phyloP scores from a whole-genome alignment of 2,113 vertebrate species.

The Xiphophorus maculatus region DNA sequence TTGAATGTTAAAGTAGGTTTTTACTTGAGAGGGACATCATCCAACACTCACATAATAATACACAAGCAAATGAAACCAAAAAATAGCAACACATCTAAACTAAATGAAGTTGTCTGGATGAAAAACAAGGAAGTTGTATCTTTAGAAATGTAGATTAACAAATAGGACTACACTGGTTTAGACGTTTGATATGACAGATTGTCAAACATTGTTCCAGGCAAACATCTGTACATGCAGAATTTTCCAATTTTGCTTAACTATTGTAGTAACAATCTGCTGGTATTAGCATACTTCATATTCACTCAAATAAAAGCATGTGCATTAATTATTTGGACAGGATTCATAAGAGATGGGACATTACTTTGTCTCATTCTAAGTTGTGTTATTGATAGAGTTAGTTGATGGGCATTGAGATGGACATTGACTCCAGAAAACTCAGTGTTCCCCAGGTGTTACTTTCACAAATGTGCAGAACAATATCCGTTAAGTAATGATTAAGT shows the following conservation, averaged over 20 bases:
- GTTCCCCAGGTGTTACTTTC: slow-evolving; percentile 85
- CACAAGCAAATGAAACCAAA: slow-evolving; percentile 46
- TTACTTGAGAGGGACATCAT: slow-evolving; percentile 51
- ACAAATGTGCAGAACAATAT: slow-evolving; percentile 79
- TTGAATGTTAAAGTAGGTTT: slow-evolving; percentile 67
- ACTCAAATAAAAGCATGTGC: not conserved
- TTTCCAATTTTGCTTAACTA: not conserved
- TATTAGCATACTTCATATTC: not conserved
- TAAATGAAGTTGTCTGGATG: not conserved
- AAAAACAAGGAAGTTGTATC: not conserved
- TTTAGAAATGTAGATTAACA: not conserved
- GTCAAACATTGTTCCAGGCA: not conserved
- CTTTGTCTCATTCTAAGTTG: too few relatives aligned
- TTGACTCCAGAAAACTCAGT: slow-evolving; percentile 15
- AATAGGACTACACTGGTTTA: not conserved
- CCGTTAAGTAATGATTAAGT: slow-evolving; percentile 82
- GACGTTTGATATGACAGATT: not conserved
- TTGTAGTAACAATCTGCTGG: not conserved
- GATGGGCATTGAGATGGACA: too few relatives aligned
- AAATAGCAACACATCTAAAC: slow-evolving; percentile 39
- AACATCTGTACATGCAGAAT: not conserved
- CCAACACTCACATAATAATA: slow-evolving; percentile 33
- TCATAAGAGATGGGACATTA: too few relatives aligned
- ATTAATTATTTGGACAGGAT: too few relatives aligned
- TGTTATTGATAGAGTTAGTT: too few relatives aligned